Evolutionary conservation across 1,140 invertebrate species (phyloP), one percentile per base, ranked within the genome.

Genomic region (Plectrocnemia conspersa): DNA sequence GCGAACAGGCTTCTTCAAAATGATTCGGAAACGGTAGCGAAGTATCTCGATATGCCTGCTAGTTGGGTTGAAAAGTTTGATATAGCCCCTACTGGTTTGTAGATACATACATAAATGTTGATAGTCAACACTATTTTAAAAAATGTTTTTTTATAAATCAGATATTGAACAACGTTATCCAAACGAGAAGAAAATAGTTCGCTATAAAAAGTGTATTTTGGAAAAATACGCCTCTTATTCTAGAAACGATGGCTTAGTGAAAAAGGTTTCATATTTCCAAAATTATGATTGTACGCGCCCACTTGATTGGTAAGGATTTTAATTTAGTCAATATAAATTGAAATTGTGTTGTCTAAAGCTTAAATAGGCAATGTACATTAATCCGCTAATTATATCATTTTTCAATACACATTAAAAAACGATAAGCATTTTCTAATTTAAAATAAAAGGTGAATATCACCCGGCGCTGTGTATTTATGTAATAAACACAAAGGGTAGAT

Each of bases 141-240:
- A 29, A 16, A 41, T 35, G 5, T 24, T 49, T 42, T 29, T 25
- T 59, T 54, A 54, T 47, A 60, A 76, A 66, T 55, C 62, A 85
- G 89, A 85, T 65, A 88, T 79, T 56, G 80, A 87, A 52, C 79
- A 78, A 62, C 77, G 86, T 15, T 93, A 85, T 71, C 88, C 88
- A 0, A 77, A 79, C 32, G 83, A 82, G 2, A 77, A 77, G 24
- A 92, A 88, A 69, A 79, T 70, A 0, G 79, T 85, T 21, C 72
- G 81, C 23, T 93, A 87, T 63, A 90, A 89, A 65, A 83, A 86
- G 62, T 78, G 81, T 0, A 76, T 85, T 38, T 74, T 91, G 1
- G 86, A 93, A 64, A 79, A 85, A 52, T 91, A 82, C 67, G 79
- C 88, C 0, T 85, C 85, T 0, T 92, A 91, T 64, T 74, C 81